Evolutionary conservation across 35 echinoderm and acorn worm species (phyloP).

Genomic region (Anneissia japonica): DNA sequence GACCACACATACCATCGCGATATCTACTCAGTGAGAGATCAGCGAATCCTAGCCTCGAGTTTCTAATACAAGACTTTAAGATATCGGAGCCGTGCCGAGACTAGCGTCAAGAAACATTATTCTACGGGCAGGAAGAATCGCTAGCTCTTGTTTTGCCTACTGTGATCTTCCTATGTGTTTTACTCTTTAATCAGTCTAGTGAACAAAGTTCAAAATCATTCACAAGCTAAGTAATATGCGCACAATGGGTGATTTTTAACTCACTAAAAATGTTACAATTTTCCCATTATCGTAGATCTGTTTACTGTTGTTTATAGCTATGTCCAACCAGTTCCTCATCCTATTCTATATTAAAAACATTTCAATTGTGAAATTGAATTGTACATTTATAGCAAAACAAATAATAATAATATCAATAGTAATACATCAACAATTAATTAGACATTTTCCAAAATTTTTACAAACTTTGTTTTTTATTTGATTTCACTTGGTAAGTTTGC

Average conservation of each 20-base stretch:
- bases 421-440: too few species aligned
- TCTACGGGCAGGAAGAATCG: background rate
- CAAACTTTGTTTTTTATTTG: too few species aligned
- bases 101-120: background rate
- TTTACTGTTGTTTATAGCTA: too few species aligned
- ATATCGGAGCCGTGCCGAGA: background rate
- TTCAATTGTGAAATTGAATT: too few species aligned
- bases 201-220: background rate
- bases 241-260: background rate
- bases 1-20: background rate
- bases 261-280: background rate
- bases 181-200: background rate
- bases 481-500: too few species aligned
- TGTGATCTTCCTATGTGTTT: background rate
- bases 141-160: background rate
- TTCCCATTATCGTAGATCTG: too few species aligned
- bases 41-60: background rate
- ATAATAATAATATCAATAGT: too few species aligned
- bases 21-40: background rate
- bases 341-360: too few species aligned
- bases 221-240: background rate
- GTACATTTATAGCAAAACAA: too few species aligned
- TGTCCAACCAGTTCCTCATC: too few species aligned
- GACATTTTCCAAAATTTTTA: too few species aligned
- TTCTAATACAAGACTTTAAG: background rate